These are phyloP conservation scores for Eustalomyia histrio DNA, from an alignment of 2,888 invertebrate genomes.

Conservation along the genomic window DNA sequence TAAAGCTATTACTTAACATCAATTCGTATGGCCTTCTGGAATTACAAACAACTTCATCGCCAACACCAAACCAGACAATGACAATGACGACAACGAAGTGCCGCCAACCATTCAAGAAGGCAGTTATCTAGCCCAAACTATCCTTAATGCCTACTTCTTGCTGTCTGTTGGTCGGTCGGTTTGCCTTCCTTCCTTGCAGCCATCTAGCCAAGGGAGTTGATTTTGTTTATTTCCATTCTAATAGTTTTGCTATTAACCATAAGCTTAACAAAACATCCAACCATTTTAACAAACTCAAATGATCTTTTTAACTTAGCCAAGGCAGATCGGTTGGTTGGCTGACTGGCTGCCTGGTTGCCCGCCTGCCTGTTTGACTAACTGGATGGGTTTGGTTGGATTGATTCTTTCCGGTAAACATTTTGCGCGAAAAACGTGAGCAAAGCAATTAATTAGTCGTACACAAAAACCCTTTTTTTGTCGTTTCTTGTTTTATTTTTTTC, in stretches of 20 bases:
- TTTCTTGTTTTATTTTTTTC: conserved; percentile 51
- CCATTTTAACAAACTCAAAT: conserved; percentile 27
- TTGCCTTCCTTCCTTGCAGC: not conserved
- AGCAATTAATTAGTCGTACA: conserved; percentile 76
- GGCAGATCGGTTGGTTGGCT: conserved; percentile 43
- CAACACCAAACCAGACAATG: conserved; percentile 58
- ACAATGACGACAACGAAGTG: conserved; percentile 62
- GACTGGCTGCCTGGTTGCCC: not conserved
- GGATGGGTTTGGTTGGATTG: conserved; percentile 68
- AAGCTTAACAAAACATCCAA: conserved; percentile 33
- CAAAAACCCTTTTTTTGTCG: conserved; percentile 71
- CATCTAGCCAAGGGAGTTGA: conserved; percentile 44
- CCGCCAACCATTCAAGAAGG: conserved; percentile 40
- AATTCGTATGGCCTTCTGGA: conserved; percentile 70
- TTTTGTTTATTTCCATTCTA: conserved; percentile 63
- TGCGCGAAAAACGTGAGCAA: conserved; percentile 73
- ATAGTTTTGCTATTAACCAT: conserved; percentile 54
- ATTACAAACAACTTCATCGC: conserved; percentile 73
- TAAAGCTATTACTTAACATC: conserved; percentile 71
- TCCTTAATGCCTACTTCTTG: not conserved
- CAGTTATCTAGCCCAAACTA: conserved; percentile 27
- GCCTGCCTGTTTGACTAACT: conserved; percentile 22
- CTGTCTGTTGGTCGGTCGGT: no score
- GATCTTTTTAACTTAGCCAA: conserved; percentile 53
- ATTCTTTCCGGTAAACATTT: conserved; percentile 71